phyloP scores from a whole-genome alignment of 23 tunicate species.

The Phallusia fumigata region DNA sequence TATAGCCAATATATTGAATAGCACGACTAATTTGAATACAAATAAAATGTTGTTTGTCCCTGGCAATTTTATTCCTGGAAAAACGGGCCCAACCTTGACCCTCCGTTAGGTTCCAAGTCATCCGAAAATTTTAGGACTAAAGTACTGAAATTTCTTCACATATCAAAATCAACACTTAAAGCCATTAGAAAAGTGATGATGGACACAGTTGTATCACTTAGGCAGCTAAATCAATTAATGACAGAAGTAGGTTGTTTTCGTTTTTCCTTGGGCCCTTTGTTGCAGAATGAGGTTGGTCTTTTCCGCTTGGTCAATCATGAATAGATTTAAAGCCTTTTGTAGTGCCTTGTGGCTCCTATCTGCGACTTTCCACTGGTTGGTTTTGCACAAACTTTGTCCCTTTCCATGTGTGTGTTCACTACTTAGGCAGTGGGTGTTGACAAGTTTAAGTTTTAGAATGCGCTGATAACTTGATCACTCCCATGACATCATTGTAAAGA shows the following conservation, averaged over 20 bases:
- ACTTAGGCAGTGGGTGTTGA: not conserved
- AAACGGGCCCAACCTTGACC: too few relatives aligned
- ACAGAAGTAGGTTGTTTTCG: not conserved
- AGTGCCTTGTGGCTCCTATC: not conserved
- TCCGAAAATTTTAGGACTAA: too few relatives aligned
- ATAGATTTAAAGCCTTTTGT: not conserved
- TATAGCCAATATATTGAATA: too few relatives aligned
- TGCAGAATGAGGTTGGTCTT: not conserved
- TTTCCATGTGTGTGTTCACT: not conserved
- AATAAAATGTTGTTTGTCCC: too few relatives aligned
- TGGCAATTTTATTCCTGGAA: too few relatives aligned
- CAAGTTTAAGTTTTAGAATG: not conserved
- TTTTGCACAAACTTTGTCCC: constrained; percentile 4
- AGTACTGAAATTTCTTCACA: too few relatives aligned
- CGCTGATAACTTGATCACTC: not conserved
- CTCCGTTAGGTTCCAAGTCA: too few relatives aligned
- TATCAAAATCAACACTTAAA: not conserved
- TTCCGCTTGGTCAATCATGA: constrained; percentile 5
- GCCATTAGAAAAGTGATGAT: not conserved
- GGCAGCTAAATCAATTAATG: not conserved
- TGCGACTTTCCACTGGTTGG: not conserved
- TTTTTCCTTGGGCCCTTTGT: not conserved
- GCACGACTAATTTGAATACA: too few relatives aligned
- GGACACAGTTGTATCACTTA: not conserved
- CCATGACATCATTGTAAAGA: not conserved